These are phyloP conservation scores for Otolemur garnettii DNA, from an alignment of 2,113 vertebrate genomes.

Conservation along the genomic window DNA sequence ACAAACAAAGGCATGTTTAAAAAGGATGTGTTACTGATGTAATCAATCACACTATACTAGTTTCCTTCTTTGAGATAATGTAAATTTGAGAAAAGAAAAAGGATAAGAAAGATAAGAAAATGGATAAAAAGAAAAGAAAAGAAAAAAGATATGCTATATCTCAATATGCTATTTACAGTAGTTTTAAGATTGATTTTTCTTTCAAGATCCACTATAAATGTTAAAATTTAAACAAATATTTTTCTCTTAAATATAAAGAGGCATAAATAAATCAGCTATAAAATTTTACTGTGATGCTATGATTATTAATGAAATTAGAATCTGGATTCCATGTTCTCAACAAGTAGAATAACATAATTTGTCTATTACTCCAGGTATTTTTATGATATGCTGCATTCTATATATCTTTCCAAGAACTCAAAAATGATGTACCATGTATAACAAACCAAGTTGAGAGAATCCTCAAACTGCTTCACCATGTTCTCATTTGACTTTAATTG, in stretches of 20 bases:
- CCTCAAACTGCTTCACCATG: not conserved
- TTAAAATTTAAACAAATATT: conserved; percentile 84
- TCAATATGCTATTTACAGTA: conserved; percentile 80
- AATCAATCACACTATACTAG: conserved; percentile 22
- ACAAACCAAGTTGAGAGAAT: not conserved
- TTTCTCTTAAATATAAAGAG: conserved; percentile 82
- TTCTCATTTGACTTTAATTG: not conserved
- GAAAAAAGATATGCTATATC: conserved; percentile 67
- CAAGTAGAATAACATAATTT: conserved; percentile 93
- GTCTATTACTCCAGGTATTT: conserved; percentile 92
- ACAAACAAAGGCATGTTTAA: not conserved
- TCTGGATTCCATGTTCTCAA: conserved; percentile 96
- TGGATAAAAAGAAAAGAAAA: conserved; percentile 75
- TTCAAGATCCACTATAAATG: conserved; percentile 78
- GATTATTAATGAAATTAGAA: conserved; percentile 93
- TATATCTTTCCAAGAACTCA: conserved; percentile 90
- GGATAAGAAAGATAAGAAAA: conserved; percentile 76
- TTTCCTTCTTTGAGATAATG: conserved; percentile 58
- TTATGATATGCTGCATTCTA: conserved; percentile 92
- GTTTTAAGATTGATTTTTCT: conserved; percentile 76
- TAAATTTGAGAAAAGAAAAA: conserved; percentile 78
- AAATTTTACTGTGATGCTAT: conserved; percentile 90
- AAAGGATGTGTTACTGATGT: conserved; percentile 53
- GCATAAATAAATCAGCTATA: conserved; percentile 78
- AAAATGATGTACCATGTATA: not conserved